Percentiles rank a stretch among this genome's conserved stretches.
phyloP scores from a whole-genome alignment of 2,797 vertebrate genomes.

The Rhynchonycteris naso region DNA sequence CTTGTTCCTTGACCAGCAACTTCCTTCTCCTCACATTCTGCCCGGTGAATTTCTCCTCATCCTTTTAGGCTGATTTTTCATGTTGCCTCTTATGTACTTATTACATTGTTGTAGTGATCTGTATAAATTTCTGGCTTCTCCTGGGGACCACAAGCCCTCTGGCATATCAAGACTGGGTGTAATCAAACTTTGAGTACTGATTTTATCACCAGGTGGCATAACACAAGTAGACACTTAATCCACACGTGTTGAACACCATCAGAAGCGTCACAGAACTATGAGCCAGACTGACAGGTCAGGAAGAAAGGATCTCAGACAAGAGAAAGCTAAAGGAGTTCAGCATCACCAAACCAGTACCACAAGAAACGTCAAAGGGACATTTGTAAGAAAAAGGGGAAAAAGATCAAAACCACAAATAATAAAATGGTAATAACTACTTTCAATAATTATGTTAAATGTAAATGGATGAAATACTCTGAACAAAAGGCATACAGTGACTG shows the following conservation, averaged over 20 bases:
- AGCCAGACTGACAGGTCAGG: not conserved
- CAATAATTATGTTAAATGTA: not conserved
- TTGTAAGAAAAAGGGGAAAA: not conserved
- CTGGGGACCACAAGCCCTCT: not conserved
- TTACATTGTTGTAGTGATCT: not conserved
- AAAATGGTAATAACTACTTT: not conserved
- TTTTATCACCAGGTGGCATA: not conserved
- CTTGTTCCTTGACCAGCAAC: not conserved
- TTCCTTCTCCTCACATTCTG: not conserved
- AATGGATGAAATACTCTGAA: too few relatives aligned
- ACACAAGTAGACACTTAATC: not conserved
- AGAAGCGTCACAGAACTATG: not conserved
- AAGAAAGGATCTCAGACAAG: not conserved
- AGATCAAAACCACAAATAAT: not conserved
- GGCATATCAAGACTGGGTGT: not conserved
- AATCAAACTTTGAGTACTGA: not conserved
- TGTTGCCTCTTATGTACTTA: not conserved
- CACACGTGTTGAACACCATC: not conserved
- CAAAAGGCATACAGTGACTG: too few relatives aligned
- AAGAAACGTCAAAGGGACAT: not conserved
- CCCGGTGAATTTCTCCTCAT: not conserved
- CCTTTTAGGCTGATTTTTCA: not conserved
- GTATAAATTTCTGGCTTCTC: slow-evolving; percentile 10
- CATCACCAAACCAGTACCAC: not conserved
- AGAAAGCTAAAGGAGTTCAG: not conserved